Conservation (phyloP, 2,113 vertebrate genomes). For the Hydrolagus affinis region DNA sequence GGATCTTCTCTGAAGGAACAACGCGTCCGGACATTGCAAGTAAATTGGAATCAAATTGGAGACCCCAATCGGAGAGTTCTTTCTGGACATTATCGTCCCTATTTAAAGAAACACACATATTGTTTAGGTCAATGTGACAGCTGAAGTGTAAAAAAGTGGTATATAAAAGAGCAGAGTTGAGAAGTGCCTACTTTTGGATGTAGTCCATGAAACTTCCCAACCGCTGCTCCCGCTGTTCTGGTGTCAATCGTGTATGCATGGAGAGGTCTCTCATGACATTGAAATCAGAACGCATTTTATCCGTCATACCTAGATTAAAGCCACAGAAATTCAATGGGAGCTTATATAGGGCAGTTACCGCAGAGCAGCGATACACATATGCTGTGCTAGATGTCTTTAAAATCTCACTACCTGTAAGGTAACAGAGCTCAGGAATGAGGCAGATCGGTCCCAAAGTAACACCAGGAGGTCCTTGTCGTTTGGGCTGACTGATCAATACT, state of each 20-base stretch:
- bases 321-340: background rate
- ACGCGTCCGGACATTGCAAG: conserved; percentile 71
- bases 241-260: conserved; percentile 68
- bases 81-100: conserved; percentile 70
- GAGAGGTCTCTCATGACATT: conserved; percentile 80
- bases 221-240: conserved; percentile 68
- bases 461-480: conserved; percentile 49
- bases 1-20: conserved; percentile 72
- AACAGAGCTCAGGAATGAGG: conserved; percentile 87
- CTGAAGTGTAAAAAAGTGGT: background rate
- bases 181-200: conserved; percentile 60
- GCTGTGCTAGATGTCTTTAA: background rate
- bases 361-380: background rate
- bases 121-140: background rate
- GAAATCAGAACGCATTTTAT: conserved; percentile 81
- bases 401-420: conserved; percentile 68
- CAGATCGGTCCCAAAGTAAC: conserved; percentile 57
- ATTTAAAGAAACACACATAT: conserved; percentile 31
- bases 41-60: conserved; percentile 73
- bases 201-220: conserved; percentile 62
- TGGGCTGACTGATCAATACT: conserved; percentile 73
- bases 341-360: background rate
- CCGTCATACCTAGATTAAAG: conserved; percentile 66
- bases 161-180: background rate
- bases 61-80: conserved; percentile 76